phyloP scores from a whole-genome alignment of 2,797 vertebrate species.

The Ceryle rudis region DNA sequence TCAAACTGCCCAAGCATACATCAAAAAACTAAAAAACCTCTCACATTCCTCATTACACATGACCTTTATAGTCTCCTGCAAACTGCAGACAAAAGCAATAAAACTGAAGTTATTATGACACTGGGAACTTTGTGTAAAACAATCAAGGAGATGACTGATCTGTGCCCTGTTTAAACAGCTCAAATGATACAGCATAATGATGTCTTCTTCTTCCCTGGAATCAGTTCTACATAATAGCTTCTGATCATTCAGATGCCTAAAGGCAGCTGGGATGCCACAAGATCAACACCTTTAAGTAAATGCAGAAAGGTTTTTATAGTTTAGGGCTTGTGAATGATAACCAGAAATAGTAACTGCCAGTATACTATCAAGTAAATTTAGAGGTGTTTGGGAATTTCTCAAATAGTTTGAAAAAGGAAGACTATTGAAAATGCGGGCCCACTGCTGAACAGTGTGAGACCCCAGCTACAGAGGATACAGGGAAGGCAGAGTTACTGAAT shows the following conservation, averaged over 20 bases:
- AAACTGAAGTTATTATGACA: neutral
- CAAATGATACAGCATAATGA: neutral
- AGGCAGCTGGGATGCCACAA: neutral
- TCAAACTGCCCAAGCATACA: neutral
- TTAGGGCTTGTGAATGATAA: neutral
- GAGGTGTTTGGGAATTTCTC: neutral
- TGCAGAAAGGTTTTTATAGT: neutral
- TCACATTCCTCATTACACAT: neutral
- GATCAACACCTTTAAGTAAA: neutral
- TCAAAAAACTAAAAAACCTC: neutral
- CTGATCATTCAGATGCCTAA: neutral
- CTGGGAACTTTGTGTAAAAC: neutral
- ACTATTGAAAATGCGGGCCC: neutral
- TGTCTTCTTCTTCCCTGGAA: neutral
- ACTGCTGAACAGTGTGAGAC: too few species aligned
- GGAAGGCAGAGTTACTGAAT: too few species aligned
- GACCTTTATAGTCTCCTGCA: neutral
- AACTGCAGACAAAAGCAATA: neutral
- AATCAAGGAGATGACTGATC: neutral
- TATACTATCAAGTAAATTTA: neutral
- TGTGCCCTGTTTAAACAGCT: neutral
- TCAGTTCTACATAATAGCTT: neutral
- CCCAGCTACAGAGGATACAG: too few species aligned
- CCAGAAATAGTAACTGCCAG: neutral
- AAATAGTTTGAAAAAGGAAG: neutral